Evolutionary conservation across 2,797 vertebrate genomes (phyloP).

Genomic region (Channa striata): DNA sequence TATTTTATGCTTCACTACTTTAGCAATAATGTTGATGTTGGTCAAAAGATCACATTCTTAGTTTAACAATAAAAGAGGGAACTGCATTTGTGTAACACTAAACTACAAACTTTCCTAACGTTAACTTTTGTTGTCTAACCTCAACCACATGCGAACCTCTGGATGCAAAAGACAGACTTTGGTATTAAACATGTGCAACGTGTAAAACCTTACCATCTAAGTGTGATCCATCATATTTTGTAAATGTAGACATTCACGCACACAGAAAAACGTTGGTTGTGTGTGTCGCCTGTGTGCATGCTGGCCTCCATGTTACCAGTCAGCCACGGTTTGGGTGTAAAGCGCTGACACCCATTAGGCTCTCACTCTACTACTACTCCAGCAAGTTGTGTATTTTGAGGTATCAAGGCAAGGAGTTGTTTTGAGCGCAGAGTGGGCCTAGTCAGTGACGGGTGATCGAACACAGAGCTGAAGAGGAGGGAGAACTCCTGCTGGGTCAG

Average conservation of each 20-base stretch:
- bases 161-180: background rate
- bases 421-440: slow-evolving; percentile 37
- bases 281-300: background rate
- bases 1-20: no score
- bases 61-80: no score
- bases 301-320: slow-evolving; percentile 6
- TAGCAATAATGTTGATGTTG: no score
- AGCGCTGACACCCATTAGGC: slow-evolving; percentile 43
- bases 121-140: background rate
- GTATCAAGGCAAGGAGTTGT: slow-evolving; percentile 37
- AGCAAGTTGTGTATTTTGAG: slow-evolving; percentile 39
- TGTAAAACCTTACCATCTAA: background rate
- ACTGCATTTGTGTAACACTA: background rate
- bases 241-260: no score
- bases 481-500: slow-evolving; percentile 71
- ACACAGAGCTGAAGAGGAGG: slow-evolving; percentile 55
- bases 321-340: slow-evolving; percentile 21
- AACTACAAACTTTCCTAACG: background rate
- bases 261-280: background rate
- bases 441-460: slow-evolving; percentile 70
- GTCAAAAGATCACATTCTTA: no score
- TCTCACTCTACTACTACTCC: slow-evolving; percentile 28
- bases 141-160: background rate
- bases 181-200: background rate
- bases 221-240: background rate